These are phyloP conservation scores for Otis tarda DNA, from an alignment of 2,113 vertebrate species.

Conservation along the genomic window DNA sequence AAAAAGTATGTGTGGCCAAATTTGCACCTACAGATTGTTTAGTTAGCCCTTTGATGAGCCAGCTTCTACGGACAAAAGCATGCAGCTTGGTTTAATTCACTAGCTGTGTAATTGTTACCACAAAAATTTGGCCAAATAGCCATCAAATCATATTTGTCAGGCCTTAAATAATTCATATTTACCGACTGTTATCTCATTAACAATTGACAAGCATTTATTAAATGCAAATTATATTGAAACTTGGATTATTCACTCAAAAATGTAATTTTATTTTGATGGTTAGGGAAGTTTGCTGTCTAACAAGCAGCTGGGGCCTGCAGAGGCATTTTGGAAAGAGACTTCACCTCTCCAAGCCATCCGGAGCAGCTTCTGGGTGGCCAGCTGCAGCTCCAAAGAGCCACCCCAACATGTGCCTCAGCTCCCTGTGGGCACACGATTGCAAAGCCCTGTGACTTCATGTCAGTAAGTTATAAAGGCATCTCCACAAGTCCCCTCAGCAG, in stretches of 20 bases:
- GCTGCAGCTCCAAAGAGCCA: not conserved
- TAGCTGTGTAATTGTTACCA: not conserved
- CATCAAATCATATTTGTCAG: conserved; percentile 34
- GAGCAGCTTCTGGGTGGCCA: not conserved
- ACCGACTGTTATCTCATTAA: conserved; percentile 39
- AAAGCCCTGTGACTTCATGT: not conserved
- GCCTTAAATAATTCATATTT: conserved; percentile 48
- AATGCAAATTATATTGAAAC: conserved; percentile 2
- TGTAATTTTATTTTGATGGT: not conserved
- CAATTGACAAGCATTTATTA: conserved; percentile 34
- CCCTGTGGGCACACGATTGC: not conserved
- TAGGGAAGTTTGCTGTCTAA: not conserved
- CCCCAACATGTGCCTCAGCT: not conserved
- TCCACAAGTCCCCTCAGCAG: not conserved
- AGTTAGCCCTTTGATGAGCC: not conserved
- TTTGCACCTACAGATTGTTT: not conserved
- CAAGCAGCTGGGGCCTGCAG: not conserved
- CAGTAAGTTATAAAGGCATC: not conserved
- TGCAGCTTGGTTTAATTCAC: not conserved
- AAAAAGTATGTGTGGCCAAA: not conserved
- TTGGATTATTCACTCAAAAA: not conserved
- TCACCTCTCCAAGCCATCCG: not conserved
- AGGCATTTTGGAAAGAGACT: not conserved
- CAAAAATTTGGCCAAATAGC: conserved; percentile 22
- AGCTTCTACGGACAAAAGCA: not conserved